These are phyloP conservation scores for Cantharis lateralis DNA, from an alignment of 2,888 invertebrate species.

Conservation along the genomic window DNA sequence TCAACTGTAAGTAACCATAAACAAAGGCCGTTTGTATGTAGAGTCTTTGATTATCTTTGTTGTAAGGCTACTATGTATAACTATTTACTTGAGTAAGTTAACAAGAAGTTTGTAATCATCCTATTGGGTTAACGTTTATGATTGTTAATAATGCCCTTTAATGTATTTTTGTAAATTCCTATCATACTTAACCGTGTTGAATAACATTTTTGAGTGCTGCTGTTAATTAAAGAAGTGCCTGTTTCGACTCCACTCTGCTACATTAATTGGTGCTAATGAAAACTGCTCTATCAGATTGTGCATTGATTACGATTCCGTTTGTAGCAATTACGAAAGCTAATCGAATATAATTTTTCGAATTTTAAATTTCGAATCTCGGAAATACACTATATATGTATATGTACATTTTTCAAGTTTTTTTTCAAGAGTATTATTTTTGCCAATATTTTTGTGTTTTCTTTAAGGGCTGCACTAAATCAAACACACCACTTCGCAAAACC, in stretches of 20 bases:
- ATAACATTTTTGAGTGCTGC: background rate
- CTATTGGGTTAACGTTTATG: background rate
- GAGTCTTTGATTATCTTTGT: background rate
- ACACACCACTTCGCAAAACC: background rate
- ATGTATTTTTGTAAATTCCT: background rate
- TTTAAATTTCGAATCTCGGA: background rate
- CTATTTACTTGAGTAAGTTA: background rate
- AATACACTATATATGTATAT: background rate
- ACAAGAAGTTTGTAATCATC: background rate
- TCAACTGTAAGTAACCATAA: background rate
- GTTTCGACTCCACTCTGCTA: background rate
- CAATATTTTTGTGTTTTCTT: background rate
- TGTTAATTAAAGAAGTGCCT: background rate
- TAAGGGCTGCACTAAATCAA: background rate
- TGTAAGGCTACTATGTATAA: background rate
- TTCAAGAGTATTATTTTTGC: background rate
- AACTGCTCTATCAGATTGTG: background rate
- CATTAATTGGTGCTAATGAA: background rate
- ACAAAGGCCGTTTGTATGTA: background rate
- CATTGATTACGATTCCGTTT: background rate
- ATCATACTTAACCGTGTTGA: background rate
- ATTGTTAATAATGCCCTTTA: background rate
- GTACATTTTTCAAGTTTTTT: background rate
- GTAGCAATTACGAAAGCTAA: background rate
- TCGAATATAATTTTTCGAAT: background rate